These are phyloP conservation scores for Phaonia tiefii DNA, from an alignment of 2,888 invertebrate species.

Conservation along the genomic window DNA sequence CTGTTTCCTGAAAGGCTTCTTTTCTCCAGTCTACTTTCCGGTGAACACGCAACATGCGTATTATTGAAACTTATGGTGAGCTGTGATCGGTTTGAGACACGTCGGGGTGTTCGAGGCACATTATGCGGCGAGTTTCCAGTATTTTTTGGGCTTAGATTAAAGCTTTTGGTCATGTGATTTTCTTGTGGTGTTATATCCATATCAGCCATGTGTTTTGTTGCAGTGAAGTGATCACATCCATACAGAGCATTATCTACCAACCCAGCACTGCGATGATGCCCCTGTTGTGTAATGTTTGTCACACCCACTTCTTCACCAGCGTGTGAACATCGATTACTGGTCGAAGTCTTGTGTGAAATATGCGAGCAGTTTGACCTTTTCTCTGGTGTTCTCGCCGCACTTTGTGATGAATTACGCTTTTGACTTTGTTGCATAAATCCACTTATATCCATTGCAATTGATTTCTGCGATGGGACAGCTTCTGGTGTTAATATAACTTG, in stretches of 20 bases:
- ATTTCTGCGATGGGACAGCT: too few relatives aligned
- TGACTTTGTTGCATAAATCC: background rate
- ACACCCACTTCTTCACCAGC: too few relatives aligned
- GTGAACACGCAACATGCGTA: background rate
- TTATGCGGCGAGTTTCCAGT: too few relatives aligned
- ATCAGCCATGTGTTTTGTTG: background rate
- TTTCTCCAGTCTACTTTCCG: background rate
- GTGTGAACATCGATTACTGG: too few relatives aligned
- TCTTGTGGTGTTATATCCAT: background rate
- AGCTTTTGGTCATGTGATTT: background rate
- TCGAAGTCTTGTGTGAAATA: too few relatives aligned
- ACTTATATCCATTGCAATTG: background rate
- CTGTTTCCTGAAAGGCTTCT: too few relatives aligned
- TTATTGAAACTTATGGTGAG: constrained; percentile 18
- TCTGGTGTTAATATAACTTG: constrained; percentile 49
- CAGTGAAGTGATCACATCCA: background rate
- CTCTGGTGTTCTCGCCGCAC: background rate
- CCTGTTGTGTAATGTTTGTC: too few relatives aligned
- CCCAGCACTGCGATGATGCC: too few relatives aligned
- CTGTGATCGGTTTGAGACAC: constrained; percentile 11
- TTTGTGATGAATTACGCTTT: background rate
- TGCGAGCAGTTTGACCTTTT: background rate
- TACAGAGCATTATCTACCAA: too few relatives aligned
- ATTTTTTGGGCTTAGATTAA: background rate
- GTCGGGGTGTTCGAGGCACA: too few relatives aligned